Conservation (phyloP, 1,140 invertebrate genomes). For the Philaenus spumarius region DNA sequence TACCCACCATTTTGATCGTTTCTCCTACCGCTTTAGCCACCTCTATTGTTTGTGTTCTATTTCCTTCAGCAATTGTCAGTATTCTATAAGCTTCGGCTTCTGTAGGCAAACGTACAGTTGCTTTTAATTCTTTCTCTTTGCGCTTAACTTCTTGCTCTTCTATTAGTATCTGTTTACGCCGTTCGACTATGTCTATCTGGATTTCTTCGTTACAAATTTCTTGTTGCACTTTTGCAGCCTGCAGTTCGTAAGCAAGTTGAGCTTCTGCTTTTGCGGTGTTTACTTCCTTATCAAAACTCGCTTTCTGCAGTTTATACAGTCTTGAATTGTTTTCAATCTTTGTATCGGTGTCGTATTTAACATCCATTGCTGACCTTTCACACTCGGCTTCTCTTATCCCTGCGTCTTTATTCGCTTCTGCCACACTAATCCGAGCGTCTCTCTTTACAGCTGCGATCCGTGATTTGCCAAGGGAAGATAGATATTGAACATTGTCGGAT, state of each 20-base stretch:
- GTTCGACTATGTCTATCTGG: conserved; percentile 90
- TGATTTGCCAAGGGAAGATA: conserved; percentile 87
- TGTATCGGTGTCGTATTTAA: conserved; percentile 92
- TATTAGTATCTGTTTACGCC: conserved; percentile 88
- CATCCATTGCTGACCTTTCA: conserved; percentile 92
- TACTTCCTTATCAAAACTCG: conserved; percentile 92
- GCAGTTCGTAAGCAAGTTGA: conserved; percentile 89
- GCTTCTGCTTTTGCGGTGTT: conserved; percentile 97
- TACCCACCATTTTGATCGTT: conserved; percentile 77
- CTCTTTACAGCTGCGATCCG: conserved; percentile 92
- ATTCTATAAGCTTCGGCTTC: conserved; percentile 90
- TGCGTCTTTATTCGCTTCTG: conserved; percentile 89
- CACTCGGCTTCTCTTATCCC: conserved; percentile 92
- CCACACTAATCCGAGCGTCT: conserved; percentile 92
- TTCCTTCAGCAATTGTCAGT: conserved; percentile 83
- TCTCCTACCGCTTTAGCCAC: conserved; percentile 86
- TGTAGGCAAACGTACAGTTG: conserved; percentile 83
- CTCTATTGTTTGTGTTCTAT: conserved; percentile 84
- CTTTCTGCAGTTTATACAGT: conserved; percentile 89
- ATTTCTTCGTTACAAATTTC: conserved; percentile 93
- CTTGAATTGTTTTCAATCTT: conserved; percentile 92
- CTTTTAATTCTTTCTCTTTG: conserved; percentile 84
- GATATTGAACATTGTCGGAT: conserved; percentile 91
- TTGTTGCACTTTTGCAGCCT: conserved; percentile 93
- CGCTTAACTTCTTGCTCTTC: conserved; percentile 89